A percentile compares a stretch with the other conserved stretches of the same genome.
Evolutionary conservation across 2,888 invertebrate genomes (phyloP).

Genomic region (Chrysomela aeneicollis): DNA sequence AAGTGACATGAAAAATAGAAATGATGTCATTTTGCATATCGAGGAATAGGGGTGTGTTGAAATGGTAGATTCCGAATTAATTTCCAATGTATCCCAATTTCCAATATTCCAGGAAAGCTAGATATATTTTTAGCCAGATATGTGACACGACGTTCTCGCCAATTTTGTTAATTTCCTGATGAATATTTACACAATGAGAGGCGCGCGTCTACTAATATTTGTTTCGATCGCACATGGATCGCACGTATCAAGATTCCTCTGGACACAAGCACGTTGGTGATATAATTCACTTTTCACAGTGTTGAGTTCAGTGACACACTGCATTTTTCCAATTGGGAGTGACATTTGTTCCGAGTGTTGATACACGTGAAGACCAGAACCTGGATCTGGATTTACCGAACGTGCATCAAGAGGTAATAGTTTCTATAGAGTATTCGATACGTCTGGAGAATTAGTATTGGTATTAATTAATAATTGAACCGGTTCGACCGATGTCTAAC

Average conservation of each 20-base stretch:
- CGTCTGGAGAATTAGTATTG: background rate
- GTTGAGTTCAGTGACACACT: constrained; percentile 23
- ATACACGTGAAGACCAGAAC: background rate
- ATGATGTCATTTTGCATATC: too few species aligned
- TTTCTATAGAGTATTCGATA: background rate
- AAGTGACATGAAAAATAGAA: too few species aligned
- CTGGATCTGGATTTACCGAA: too few species aligned
- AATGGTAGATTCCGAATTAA: too few species aligned
- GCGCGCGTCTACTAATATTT: constrained; percentile 38
- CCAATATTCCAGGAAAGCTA: background rate
- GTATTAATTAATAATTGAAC: background rate
- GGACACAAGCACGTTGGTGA: constrained; percentile 37
- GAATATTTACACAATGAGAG: constrained; percentile 36
- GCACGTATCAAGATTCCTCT: constrained; percentile 43
- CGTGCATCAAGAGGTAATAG: constrained; percentile 5
- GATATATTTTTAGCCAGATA: background rate
- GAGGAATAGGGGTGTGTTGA: too few species aligned
- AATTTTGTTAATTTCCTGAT: constrained; percentile 36
- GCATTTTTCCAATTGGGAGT: background rate
- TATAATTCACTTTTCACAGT: constrained; percentile 36
- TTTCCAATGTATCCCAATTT: background rate
- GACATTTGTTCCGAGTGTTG: background rate
- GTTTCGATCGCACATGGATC: constrained; percentile 47
- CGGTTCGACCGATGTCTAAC: background rate
- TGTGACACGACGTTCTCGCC: constrained; percentile 10